Percentiles rank a stretch among this genome's conserved stretches.
Evolutionary conservation across 2,113 vertebrate species (phyloP).

Genomic region (Stomatorhinus ivindoensis): DNA sequence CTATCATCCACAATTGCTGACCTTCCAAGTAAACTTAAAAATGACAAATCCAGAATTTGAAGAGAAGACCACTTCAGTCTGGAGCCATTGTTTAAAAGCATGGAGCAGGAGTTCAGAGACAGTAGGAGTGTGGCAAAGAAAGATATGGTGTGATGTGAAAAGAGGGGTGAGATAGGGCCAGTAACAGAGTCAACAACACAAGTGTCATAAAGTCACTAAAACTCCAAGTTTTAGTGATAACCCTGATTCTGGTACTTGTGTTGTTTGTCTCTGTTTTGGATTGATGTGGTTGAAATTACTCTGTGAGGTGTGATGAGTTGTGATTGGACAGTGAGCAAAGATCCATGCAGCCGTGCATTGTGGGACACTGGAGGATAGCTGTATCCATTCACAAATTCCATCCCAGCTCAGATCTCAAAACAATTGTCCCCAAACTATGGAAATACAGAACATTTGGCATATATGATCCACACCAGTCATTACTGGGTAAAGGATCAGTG

Average conservation of each 20-base stretch:
- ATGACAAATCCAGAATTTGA: background rate
- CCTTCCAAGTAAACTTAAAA: background rate
- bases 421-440: conserved; percentile 21
- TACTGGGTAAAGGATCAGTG: background rate
- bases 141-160: background rate
- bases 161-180: background rate
- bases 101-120: background rate
- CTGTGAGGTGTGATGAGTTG: background rate
- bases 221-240: background rate
- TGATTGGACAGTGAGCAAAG: conserved; percentile 18
- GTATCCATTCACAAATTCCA: conserved; percentile 59
- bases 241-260: conserved; percentile 1
- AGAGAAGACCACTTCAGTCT: background rate
- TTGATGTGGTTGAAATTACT: background rate
- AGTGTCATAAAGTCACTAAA: background rate
- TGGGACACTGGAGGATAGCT: conserved; percentile 53
- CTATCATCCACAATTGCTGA: background rate
- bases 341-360: conserved; percentile 52
- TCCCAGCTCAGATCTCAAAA: conserved; percentile 44
- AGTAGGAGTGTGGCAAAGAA: background rate
- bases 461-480: conserved; percentile 42
- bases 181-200: conserved; percentile 10
- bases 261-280: conserved; percentile 10
- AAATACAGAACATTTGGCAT: conserved; percentile 56
- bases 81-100: background rate